A percentile compares a stretch with the other conserved stretches of the same genome.
Conservation (phyloP, 1,140 invertebrate genomes). For the Anoplolepis gracilipes region DNA sequence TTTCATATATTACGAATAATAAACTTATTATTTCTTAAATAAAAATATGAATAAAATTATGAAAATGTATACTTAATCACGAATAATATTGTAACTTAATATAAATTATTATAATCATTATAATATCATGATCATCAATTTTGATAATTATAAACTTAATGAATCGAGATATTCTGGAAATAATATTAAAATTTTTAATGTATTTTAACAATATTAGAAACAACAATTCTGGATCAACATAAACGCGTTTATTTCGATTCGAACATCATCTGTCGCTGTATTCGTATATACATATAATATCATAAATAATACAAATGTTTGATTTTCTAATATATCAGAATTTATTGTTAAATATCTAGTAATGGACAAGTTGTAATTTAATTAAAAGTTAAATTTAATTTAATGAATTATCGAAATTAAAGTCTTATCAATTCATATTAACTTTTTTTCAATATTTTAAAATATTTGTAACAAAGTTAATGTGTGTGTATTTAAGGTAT, state of each 20-base stretch:
- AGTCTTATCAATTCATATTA: background rate
- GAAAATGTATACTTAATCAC: background rate
- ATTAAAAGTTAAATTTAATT: background rate
- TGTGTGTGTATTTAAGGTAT: background rate
- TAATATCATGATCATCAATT: background rate
- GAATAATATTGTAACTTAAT: background rate
- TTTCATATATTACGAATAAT: background rate
- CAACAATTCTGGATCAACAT: background rate
- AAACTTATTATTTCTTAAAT: background rate
- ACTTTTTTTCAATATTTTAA: background rate
- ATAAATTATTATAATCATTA: background rate
- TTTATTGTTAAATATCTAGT: background rate
- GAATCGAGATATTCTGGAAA: background rate
- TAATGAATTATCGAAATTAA: background rate
- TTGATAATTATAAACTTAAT: constrained; percentile 15
- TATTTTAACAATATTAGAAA: background rate
- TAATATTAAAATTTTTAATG: background rate
- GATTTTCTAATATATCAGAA: background rate
- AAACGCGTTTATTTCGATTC: background rate
- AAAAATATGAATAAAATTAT: background rate
- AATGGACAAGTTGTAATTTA: background rate
- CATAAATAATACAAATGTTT: background rate
- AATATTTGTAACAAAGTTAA: background rate
- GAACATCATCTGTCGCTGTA: background rate
- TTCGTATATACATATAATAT: background rate